Evolutionary conservation across 64 coral and sea anemone genomes (phyloP), one percentile per base, ranked within the genome.

Genomic region (Montipora sp.): DNA sequence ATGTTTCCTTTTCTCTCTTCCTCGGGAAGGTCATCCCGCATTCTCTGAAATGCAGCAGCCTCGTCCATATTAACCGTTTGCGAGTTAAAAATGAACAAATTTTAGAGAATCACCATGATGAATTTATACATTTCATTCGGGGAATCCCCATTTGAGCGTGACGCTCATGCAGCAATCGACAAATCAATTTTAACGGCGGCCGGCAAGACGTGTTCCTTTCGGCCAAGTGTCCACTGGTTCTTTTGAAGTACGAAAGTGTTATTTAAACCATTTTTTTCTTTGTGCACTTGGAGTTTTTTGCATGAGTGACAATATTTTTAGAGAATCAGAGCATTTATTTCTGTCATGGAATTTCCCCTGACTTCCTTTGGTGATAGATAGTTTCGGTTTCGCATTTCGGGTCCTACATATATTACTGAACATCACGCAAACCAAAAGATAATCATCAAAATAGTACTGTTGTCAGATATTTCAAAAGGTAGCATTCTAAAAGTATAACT

Each of bases 1-100:
- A 68, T 76, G 7, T 92, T 88, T 73, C 90, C 94, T 19, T 79
- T 88, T 72, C 71, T 77, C 15, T 92, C 90, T 22, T 77, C 86
- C 59, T 92, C 90, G 10, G 84, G 69, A n/a, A 96, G 67, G 48
- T 69, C 59, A n/a, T 96, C 78, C 67, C 44, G 19, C 8, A 79
- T 61, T 50, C 10, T 48, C 22, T 20, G 70, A 14, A 67, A 2
- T 60, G 70, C 79, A 15, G 61, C 12, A 66, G 46, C n/a, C 45
- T 83, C 87, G 3, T 13, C 90, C 90, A 92, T 92, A 16, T 71
- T 67, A 5, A 65, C 21, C 18, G 72, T 20, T 68, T 49, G 66
- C 46, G 59, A 22, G 15, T 79, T 44, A 6, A 9, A 79, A 79
- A 27, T 79, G 47, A 55, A 55, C 77, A 79, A 79, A 12, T 79